A percentile compares a stretch with the other conserved stretches of the same genome.
Evolutionary conservation across 2,113 vertebrate species (phyloP).

Genomic region (Acrocephalus kingi): DNA sequence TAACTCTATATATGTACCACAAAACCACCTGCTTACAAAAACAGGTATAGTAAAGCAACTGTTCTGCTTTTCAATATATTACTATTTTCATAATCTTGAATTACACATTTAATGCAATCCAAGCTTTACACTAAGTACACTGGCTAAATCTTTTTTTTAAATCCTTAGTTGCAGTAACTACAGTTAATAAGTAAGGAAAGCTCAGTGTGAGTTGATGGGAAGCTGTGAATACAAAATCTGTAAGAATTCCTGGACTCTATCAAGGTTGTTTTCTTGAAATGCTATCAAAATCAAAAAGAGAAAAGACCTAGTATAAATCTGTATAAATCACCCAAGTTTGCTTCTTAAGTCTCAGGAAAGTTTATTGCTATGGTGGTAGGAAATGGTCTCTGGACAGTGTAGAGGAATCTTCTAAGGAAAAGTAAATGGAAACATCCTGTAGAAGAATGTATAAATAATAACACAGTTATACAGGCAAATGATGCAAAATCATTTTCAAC

Average conservation of each 20-base stretch:
- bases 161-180: neutral
- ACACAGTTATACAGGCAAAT: neutral
- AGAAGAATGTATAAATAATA: neutral
- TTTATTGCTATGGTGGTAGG: neutral
- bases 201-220: neutral
- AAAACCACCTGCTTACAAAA: slow-evolving; percentile 20
- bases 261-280: neutral
- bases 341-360: neutral
- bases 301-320: neutral
- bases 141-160: neutral
- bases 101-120: neutral
- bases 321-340: neutral
- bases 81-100: neutral
- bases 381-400: neutral
- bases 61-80: neutral
- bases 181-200: neutral
- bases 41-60: neutral
- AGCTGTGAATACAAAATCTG: neutral
- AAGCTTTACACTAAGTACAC: neutral
- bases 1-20: neutral
- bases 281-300: neutral
- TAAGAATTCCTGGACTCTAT: neutral
- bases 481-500: neutral
- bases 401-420: neutral
- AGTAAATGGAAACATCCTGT: neutral